Evolutionary conservation across 2,888 invertebrate genomes (phyloP).

Genomic region (Congeria kusceri): DNA sequence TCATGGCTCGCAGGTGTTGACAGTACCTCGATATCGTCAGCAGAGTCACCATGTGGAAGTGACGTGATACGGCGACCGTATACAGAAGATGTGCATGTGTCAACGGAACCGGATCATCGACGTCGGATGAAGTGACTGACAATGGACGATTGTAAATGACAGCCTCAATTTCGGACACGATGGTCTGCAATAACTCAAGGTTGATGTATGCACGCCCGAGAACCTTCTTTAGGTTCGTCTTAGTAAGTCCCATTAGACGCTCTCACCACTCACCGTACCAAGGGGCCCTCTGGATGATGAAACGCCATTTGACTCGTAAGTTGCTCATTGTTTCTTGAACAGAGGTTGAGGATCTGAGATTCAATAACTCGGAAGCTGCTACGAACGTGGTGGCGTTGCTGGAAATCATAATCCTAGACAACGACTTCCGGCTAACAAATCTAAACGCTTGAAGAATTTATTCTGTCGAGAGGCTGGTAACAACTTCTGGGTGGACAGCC

Average conservation of each 20-base stretch:
- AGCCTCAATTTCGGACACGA: conserved; percentile 51
- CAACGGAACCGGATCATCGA: conserved; percentile 34
- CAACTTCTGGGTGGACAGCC: no score
- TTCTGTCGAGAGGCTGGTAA: no score
- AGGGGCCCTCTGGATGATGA: conserved; percentile 51
- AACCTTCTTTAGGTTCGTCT: conserved; percentile 43
- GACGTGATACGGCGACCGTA: conserved; percentile 5
- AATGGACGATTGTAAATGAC: conserved; percentile 53
- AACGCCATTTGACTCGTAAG: conserved; percentile 34
- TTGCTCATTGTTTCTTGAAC: conserved; percentile 6
- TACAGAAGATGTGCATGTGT: conserved; percentile 53
- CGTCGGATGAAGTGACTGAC: conserved; percentile 44
- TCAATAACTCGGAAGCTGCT: no score
- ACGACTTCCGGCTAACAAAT: no score
- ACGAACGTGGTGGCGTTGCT: no score
- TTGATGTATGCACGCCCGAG: conserved; percentile 32
- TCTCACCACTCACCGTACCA: conserved; percentile 49
- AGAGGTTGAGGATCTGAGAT: neutral
- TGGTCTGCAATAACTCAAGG: conserved; percentile 36
- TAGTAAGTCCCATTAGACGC: conserved; percentile 34
- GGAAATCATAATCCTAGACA: no score
- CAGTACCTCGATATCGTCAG: neutral
- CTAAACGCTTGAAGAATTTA: no score
- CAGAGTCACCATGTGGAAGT: neutral
- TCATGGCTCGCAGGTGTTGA: neutral